Evolutionary conservation across 2,888 invertebrate genomes (phyloP), one percentile per base, ranked within the genome.

Genomic region (Leucoma salicis): DNA sequence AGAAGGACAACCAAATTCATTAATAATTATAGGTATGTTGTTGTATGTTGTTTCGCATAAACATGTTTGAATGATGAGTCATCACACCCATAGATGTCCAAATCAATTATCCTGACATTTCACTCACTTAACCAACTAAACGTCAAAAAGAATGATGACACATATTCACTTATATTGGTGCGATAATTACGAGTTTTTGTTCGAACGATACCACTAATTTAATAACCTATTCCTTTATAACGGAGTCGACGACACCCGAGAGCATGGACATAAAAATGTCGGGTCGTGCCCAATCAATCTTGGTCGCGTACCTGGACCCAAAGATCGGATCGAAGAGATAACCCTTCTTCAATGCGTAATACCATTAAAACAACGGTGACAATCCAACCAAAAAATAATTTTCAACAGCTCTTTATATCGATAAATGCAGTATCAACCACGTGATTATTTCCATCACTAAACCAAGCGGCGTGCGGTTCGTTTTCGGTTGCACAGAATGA

Each of bases 301-400:
- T 88, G 80, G 69, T 74, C 70, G 58, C 63, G 66, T 86, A 86
- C 86, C 85, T 84, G 82, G 57, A 55, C 57, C 71, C 70, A 53
- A 67, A 84, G 87, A 88, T 88, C 86, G 88, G 86, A 62, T 78
- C 78, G 69, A 43, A 53, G 52, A 82, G 89, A 89, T 89, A 89
- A 88, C 87, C 87, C 87, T 85, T 83, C 87, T 76, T 82, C 82
- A 74, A 81, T 84, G 85, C 88, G 85, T 87, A 88, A 86, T 87
- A 78, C 87, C 89, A 89, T 88, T 89, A 88, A 89, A 87, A 87
- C 89, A 89, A 88, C 88, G 87, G 88, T 88, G 89, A 89, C 89
- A 88, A 87, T 84, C 79, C 78, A 69, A 83, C 81, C 82, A 86
- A 87, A 87, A 86, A 87, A 82, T 80, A 75, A 79, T 85, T 82